Percentiles rank a stretch among this genome's conserved stretches.
These are phyloP conservation scores for Hecatera dysodea DNA, from an alignment of 2,888 invertebrate species.

Conservation along the genomic window DNA sequence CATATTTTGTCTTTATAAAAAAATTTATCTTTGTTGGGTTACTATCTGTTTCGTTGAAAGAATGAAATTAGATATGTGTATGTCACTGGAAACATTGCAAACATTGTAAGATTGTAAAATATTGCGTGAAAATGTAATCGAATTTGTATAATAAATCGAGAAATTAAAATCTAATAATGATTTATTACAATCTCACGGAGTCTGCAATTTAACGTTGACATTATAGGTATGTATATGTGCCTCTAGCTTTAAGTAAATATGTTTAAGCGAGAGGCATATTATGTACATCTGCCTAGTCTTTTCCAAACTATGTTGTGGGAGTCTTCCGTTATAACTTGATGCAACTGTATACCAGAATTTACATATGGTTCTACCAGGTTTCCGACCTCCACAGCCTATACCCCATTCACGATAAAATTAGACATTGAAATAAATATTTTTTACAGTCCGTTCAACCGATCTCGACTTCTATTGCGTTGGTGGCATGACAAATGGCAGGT, in stretches of 20 bases:
- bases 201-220: no score
- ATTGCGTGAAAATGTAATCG: no score
- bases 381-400: not conserved
- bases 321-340: not conserved
- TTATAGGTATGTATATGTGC: not conserved
- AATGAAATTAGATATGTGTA: not conserved
- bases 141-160: no score
- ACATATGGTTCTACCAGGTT: not conserved
- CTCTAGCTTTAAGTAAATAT: not conserved
- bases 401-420: no score
- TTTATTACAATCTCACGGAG: no score
- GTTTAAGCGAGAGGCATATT: not conserved
- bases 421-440: no score
- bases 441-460: no score
- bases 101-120: no score
- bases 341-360: not conserved
- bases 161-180: no score
- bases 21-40: not conserved
- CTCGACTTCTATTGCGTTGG: no score
- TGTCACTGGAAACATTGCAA: no score
- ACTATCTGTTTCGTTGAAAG: not conserved
- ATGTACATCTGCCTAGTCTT: not conserved
- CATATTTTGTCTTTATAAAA: not conserved
- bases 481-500: no score
- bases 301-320: not conserved